These are phyloP conservation scores for Phyllopteryx taeniolatus DNA, from an alignment of 2,113 vertebrate species.

Conservation along the genomic window DNA sequence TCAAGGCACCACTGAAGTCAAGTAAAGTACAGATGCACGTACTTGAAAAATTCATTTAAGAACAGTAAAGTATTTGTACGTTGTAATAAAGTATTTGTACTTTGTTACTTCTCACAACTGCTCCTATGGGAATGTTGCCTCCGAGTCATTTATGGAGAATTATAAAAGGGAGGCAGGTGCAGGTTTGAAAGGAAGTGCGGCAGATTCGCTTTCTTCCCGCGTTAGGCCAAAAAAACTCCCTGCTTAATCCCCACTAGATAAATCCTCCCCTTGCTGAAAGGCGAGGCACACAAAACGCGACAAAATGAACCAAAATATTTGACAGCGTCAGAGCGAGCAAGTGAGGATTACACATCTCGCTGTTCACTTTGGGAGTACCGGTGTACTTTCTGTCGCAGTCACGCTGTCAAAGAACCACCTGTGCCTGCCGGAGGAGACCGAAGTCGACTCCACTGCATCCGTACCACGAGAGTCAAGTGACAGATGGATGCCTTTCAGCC, in stretches of 20 bases:
- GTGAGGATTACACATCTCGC: conserved; percentile 58
- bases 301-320: conserved; percentile 49
- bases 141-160: conserved; percentile 15
- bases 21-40: neutral
- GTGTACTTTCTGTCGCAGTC: conserved; percentile 23
- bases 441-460: conserved; percentile 5
- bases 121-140: conserved; percentile 22
- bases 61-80: too few relatives aligned
- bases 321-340: conserved; percentile 38
- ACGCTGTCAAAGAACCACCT: conserved; percentile 51
- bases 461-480: conserved; percentile 18
- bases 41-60: neutral
- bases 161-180: conserved; percentile 16
- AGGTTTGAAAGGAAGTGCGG: conserved; percentile 13
- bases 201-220: conserved; percentile 31
- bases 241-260: conserved; percentile 45
- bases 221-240: conserved; percentile 34
- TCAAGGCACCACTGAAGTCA: too few relatives aligned
- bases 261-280: conserved; percentile 46
- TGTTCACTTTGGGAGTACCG: conserved; percentile 35
- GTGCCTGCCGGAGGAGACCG: conserved; percentile 28
- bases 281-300: conserved; percentile 23
- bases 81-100: too few relatives aligned
- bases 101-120: neutral
- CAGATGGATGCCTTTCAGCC: conserved; percentile 13